phyloP scores from a whole-genome alignment of 2,113 vertebrate genomes.

The Pelmatolapia mariae region DNA sequence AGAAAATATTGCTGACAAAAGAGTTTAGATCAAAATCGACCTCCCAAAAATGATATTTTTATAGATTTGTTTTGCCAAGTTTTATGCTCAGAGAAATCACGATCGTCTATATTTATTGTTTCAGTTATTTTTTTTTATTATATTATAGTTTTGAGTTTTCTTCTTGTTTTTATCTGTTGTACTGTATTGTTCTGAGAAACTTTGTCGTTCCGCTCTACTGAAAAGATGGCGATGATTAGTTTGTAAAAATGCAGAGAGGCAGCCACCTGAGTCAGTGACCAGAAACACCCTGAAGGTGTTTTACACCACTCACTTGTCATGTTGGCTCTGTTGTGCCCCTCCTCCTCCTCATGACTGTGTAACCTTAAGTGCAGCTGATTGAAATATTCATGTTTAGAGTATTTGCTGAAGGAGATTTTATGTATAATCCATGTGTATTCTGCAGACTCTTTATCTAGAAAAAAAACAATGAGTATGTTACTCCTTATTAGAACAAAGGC shows the following conservation, averaged over 20 bases:
- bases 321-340: neutral
- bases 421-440: slow-evolving; percentile 37
- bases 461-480: neutral
- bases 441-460: neutral
- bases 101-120: neutral
- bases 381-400: slow-evolving; percentile 47
- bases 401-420: slow-evolving; percentile 16
- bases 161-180: neutral
- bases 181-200: neutral
- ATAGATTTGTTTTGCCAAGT: neutral
- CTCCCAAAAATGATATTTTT: neutral
- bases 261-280: neutral
- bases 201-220: neutral
- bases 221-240: neutral
- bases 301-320: neutral
- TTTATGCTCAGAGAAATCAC: neutral
- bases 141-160: neutral
- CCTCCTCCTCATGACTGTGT: neutral
- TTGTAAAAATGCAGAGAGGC: neutral
- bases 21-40: neutral
- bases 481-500: slow-evolving; percentile 18
- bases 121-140: neutral
- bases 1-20: neutral
- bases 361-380: slow-evolving; percentile 38
- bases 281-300: neutral